Conservation (phyloP, 2,113 vertebrate species). For the Catharus fuscescens region DNA sequence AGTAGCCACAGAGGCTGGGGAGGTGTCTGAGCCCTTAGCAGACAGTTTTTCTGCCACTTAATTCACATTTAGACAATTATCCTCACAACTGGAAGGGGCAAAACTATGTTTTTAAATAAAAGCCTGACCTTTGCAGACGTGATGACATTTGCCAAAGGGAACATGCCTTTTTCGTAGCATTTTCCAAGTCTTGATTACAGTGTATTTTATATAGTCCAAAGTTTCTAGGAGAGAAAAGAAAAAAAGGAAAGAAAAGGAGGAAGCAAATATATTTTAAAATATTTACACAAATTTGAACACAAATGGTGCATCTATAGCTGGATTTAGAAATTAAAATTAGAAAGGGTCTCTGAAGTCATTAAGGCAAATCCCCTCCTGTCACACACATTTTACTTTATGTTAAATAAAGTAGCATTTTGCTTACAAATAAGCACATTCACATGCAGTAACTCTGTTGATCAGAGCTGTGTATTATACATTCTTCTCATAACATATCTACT, state of each 20-base stretch:
- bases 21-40: background rate
- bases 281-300: background rate
- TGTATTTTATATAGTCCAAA: background rate
- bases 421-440: background rate
- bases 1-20: background rate
- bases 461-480: background rate
- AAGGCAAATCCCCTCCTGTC: background rate
- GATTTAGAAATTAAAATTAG: background rate
- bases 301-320: background rate
- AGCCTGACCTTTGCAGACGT: background rate
- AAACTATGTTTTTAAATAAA: background rate
- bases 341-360: background rate
- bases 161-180: background rate
- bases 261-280: background rate
- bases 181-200: background rate
- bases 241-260: background rate
- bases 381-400: background rate
- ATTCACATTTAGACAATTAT: background rate
- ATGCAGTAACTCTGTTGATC: background rate
- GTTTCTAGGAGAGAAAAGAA: background rate
- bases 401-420: background rate
- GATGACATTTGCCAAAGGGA: background rate
- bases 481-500: background rate
- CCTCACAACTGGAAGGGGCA: background rate
- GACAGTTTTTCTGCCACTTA: background rate